A percentile compares a stretch with the other conserved stretches of the same genome.
phyloP scores from a whole-genome alignment of 2,113 vertebrate species.

The Rhinoptilus africanus region DNA sequence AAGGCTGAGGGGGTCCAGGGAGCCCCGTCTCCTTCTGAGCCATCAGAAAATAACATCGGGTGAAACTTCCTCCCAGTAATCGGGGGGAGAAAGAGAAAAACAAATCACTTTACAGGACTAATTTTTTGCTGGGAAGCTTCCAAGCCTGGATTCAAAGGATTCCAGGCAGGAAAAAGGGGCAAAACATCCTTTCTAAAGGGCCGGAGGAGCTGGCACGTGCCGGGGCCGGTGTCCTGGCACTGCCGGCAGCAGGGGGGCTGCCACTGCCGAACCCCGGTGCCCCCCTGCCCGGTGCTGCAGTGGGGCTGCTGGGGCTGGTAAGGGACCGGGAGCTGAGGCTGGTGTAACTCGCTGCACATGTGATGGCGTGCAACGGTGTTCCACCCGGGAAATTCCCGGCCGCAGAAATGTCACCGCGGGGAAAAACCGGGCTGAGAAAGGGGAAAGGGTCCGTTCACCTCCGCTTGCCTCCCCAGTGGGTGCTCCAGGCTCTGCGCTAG shows the following conservation, averaged over 20 bases:
- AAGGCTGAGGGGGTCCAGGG: neutral
- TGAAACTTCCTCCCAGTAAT: neutral
- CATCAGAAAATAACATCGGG: neutral
- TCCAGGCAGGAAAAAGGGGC: neutral
- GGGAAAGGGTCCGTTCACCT: accelerated
- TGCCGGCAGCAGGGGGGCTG: neutral
- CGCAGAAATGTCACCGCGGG: neutral
- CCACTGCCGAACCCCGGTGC: accelerated
- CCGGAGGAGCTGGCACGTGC: accelerated
- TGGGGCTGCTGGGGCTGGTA: neutral
- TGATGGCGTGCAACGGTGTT: neutral
- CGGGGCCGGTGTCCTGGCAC: neutral
- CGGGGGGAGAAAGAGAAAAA: neutral
- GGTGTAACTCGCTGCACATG: neutral
- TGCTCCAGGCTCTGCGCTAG: neutral
- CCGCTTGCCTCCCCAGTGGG: neutral
- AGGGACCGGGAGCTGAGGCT: neutral
- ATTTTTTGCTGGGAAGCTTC: neutral
- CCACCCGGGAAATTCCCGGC: neutral
- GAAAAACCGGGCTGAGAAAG: neutral
- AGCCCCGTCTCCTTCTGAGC: neutral
- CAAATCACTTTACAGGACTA: neutral
- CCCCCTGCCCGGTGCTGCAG: neutral
- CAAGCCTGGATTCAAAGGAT: neutral
- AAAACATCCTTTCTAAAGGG: neutral